Base-by-base conservation (phyloP, 2,888 invertebrate genomes). In the Melieria omissa region DNA sequence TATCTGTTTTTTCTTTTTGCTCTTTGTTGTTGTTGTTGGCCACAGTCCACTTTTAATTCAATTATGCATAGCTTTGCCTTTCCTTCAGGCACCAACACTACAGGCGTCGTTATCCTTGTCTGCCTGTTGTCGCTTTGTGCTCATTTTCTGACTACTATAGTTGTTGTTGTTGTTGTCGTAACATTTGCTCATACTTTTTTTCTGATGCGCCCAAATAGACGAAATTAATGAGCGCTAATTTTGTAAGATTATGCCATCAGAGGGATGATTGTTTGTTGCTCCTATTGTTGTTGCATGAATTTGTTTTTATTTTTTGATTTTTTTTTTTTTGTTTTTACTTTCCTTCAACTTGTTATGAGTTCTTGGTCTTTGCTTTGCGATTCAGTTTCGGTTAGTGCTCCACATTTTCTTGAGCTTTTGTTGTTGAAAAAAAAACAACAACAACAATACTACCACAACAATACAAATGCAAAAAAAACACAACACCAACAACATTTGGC, bases 171-270 rank as follows among this genome's bases (percentile, higher is more conserved):
- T 16, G 29, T 29, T 29, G 29, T 29, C 29, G 29, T 1, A 29
- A 29, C 29, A 29, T 29, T 29, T 29, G 1, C 29, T 29, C 3
- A 29, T 29, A 29, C n/a, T 29, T 29, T 29, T 29, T 29, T 29
- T 29, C 29, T 29, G 29, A 29, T 29, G 29, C 29, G 49, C 49
- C 47, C 49, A 72, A 72, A 72, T 64, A 58, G 52, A 58, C 74
- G 79, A 81, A 83, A 82, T 83, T 82, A 82, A 83, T 83, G 83
- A 81, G 81, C 76, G 78, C 80, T 80, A 82, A 84, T 82, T 82
- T 83, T 80, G 81, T 79, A 75, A 76, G 81, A 83, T 84, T 81
- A 84, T 78, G 81, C 80, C 83, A 82, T 82, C 83, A 82, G 80
- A 80, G 79, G 29, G 29, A 29, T 29, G 29, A 0, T 29, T 29